A percentile compares a stretch with the other conserved stretches of the same genome.
These are phyloP conservation scores for Mastomys natalensis DNA, from an alignment of 2,113 vertebrate species.

Conservation along the genomic window DNA sequence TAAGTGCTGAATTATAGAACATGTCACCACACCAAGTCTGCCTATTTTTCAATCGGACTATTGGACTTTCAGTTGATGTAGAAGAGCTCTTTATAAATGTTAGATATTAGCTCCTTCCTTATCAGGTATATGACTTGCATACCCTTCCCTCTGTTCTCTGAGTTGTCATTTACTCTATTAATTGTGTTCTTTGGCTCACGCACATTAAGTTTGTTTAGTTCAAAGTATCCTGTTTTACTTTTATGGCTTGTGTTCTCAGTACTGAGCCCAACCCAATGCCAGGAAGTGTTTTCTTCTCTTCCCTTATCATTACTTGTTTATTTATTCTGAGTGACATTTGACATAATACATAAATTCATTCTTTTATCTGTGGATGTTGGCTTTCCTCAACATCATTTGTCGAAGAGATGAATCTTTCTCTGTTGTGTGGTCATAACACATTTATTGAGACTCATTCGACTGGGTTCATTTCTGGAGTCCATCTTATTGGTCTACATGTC, in stretches of 20 bases:
- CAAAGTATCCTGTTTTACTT: background rate
- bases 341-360: background rate
- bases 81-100: background rate
- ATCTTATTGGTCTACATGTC: background rate
- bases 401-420: background rate
- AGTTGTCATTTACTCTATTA: background rate
- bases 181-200: background rate
- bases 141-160: background rate
- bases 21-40: background rate
- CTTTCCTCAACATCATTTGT: background rate
- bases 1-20: background rate
- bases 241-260: background rate
- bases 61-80: background rate
- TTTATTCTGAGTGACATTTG: background rate
- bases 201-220: background rate
- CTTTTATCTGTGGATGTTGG: background rate
- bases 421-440: background rate
- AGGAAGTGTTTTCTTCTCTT: background rate
- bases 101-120: background rate
- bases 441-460: background rate
- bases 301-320: background rate
- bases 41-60: background rate
- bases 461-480: background rate
- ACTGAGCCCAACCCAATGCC: background rate
- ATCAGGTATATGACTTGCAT: background rate